A percentile compares a stretch with the other conserved stretches of the same genome.
Conservation (phyloP, 2,888 invertebrate species). For the Xestia ashworthii region DNA sequence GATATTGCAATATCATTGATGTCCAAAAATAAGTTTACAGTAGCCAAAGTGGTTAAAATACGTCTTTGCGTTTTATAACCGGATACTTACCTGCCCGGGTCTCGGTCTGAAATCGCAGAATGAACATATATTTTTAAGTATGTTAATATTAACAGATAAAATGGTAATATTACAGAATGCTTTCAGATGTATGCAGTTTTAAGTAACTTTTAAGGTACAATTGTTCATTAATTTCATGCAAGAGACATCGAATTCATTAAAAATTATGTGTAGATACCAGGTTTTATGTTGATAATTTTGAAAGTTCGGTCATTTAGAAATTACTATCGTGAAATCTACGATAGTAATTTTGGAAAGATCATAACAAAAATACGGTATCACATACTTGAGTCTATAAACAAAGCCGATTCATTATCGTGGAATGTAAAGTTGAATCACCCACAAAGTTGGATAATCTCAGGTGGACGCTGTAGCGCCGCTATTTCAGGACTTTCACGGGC, state of each 20-base stretch:
- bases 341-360: neutral
- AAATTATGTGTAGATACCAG: neutral
- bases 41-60: slow-evolving; percentile 20
- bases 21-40: slow-evolving; percentile 9
- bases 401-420: slow-evolving; percentile 68
- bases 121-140: too few species aligned
- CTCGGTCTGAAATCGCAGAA: neutral
- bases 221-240: neutral
- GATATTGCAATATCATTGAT: slow-evolving; percentile 49
- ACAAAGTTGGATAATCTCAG: slow-evolving; percentile 77
- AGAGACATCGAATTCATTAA: neutral
- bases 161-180: neutral
- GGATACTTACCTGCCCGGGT: neutral
- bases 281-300: too few species aligned
- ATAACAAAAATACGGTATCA: slow-evolving; percentile 32
- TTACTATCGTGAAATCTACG: too few species aligned
- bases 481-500: slow-evolving; percentile 72
- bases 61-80: slow-evolving; percentile 13
- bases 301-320: neutral
- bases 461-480: slow-evolving; percentile 71
- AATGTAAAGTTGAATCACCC: slow-evolving; percentile 74
- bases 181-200: neutral
- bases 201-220: neutral
- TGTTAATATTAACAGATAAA: neutral
- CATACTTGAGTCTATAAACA: slow-evolving; percentile 62